Evolutionary conservation across 2,113 vertebrate genomes (phyloP), one percentile per base, ranked within the genome.

Genomic region (Saguinus imperator): DNA sequence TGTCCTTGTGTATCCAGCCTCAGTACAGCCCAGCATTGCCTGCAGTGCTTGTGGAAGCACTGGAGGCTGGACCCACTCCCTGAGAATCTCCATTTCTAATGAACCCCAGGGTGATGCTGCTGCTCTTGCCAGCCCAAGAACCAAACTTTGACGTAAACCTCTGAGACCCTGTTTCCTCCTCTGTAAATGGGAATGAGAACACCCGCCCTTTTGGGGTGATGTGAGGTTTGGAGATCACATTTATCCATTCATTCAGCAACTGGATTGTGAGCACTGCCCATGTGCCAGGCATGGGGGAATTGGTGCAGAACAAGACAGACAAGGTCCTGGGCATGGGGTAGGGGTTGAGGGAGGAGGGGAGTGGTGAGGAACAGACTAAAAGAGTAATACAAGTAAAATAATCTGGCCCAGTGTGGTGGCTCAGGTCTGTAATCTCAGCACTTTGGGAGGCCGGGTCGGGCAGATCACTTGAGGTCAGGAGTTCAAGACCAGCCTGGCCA

Each of bases 311-410:
- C 6, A n/a, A 70, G 61, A 57, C 7, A 25, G 57, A 83, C 48
- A 55, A 23, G 66, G 5, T 35, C 10, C 35, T 29, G 18, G 52
- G 29, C 58, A 13, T 55, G 25, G 25, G 61, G 35, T 4, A 17
- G 35, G 8, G 25, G 13, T 14, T 8, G 21, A 40, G 37, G 40
- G 21, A 40, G 6, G 0, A 1, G 7, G 21, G 37, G 9, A 14
- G 5, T 13, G 9, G 21, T 9, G n/a, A 43, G 20, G 35, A 13
- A 23, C 16, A 14, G 21, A 55, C 32, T 61, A 20, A 92, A 81
- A 88, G 50, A 50, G 17, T 58, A 86, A 50, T 45, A 25, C 13
- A 68, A 35, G 18, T 57, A 92, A 91, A 40, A 73, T 32, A 64
- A 64, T 29, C 61, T 64, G 61, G 61, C 27, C 27, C 2, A 2